These are phyloP conservation scores for Hypercompe scribonia DNA, from an alignment of 2,888 invertebrate genomes.

Conservation along the genomic window DNA sequence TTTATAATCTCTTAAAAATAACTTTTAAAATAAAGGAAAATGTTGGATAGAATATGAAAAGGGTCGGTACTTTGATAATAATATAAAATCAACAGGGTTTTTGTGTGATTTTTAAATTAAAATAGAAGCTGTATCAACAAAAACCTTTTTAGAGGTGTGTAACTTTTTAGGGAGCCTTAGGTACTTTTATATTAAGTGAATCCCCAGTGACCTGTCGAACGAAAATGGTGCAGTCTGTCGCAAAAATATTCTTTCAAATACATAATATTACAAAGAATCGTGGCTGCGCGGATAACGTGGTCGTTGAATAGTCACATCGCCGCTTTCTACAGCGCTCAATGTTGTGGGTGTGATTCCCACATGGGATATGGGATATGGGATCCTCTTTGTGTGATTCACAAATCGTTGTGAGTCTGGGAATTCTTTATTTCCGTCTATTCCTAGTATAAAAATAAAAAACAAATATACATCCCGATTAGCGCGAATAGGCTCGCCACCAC, in stretches of 20 bases:
- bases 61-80: not conserved
- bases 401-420: no score
- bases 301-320: no score
- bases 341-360: no score
- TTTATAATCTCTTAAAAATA: not conserved
- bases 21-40: not conserved
- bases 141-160: constrained; percentile 14
- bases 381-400: no score
- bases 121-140: constrained; percentile 18
- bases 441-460: no score
- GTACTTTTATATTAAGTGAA: constrained; percentile 9
- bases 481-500: no score
- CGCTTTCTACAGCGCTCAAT: no score
- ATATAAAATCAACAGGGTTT: constrained; percentile 13
- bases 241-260: constrained; percentile 2
- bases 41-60: not conserved
- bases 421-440: no score
- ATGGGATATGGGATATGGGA: no score
- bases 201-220: not conserved
- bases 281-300: no score
- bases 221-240: not conserved
- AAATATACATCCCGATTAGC: no score
- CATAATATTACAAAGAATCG: no score
- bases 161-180: constrained; percentile 12
- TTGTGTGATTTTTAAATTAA: constrained; percentile 17